These are phyloP conservation scores for Dendroctonus ponderosae DNA, from an alignment of 1,140 invertebrate species.

Conservation along the genomic window DNA sequence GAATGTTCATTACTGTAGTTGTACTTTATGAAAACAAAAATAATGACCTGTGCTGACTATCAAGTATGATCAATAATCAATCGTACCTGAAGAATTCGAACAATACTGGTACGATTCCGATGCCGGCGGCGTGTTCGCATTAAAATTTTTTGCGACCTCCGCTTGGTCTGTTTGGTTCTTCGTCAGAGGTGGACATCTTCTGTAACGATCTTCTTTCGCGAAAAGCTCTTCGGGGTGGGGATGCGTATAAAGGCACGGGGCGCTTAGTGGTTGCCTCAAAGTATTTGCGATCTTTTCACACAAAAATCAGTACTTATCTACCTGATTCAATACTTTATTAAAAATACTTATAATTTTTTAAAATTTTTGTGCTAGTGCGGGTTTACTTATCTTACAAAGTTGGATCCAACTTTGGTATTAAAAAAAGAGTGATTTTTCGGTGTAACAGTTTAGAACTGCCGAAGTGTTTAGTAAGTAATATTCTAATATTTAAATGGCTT, in stretches of 20 bases:
- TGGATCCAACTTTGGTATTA: too few relatives aligned
- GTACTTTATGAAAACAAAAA: too few relatives aligned
- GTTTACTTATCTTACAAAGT: too few relatives aligned
- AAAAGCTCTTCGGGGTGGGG: slow-evolving; percentile 25
- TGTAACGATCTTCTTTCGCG: slow-evolving; percentile 29
- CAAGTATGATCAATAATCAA: neutral
- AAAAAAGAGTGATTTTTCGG: too few relatives aligned
- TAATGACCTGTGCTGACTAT: too few relatives aligned
- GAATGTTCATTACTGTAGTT: too few relatives aligned
- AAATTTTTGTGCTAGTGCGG: too few relatives aligned
- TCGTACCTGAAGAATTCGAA: slow-evolving; percentile 17
- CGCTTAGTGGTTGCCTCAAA: slow-evolving; percentile 12
- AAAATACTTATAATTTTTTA: too few relatives aligned
- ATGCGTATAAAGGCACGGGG: slow-evolving; percentile 21
- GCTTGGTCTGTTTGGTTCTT: slow-evolving; percentile 19
- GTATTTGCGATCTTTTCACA: slow-evolving; percentile 17
- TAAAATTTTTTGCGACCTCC: slow-evolving; percentile 27
- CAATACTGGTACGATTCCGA: slow-evolving; percentile 20
- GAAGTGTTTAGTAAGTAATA: too few relatives aligned
- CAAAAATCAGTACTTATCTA: slow-evolving; percentile 8
- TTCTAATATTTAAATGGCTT: too few relatives aligned
- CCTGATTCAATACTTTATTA: neutral
- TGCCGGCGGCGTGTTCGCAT: slow-evolving; percentile 17
- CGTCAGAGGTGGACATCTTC: slow-evolving; percentile 25
- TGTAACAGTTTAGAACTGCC: too few relatives aligned